Evolutionary conservation across 2,113 vertebrate species (phyloP).

Genomic region (Paracanthobrama guichenoti): DNA sequence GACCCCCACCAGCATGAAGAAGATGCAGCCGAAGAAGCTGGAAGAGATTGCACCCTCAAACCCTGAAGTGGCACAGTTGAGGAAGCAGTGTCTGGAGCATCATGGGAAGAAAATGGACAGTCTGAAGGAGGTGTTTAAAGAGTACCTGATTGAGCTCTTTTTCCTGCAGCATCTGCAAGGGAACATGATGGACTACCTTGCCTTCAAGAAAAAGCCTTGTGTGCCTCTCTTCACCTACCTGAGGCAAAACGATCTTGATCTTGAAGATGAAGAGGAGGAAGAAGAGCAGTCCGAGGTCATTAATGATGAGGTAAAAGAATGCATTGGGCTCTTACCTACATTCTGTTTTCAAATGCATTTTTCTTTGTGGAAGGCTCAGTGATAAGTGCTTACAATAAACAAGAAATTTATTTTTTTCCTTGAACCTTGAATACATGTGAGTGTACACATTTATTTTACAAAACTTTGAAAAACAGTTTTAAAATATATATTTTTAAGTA

Average conservation of each 20-base stretch:
- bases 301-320: slow-evolving; percentile 88
- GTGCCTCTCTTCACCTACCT: slow-evolving; percentile 90
- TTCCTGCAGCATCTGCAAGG: slow-evolving; percentile 97
- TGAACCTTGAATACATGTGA: too few relatives aligned
- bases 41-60: slow-evolving; percentile 92
- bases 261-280: slow-evolving; percentile 95
- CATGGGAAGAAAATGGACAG: slow-evolving; percentile 88
- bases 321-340: neutral
- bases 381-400: neutral
- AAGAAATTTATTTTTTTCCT: too few relatives aligned
- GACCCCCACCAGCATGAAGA: slow-evolving; percentile 78
- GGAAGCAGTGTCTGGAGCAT: slow-evolving; percentile 92
- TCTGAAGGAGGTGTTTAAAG: slow-evolving; percentile 89
- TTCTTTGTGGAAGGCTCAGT: neutral
- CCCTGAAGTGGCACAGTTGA: slow-evolving; percentile 87
- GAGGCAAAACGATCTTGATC: slow-evolving; percentile 92
- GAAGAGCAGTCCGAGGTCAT: slow-evolving; percentile 95
- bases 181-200: slow-evolving; percentile 98
- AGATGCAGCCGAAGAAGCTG: slow-evolving; percentile 82
- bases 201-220: slow-evolving; percentile 95
- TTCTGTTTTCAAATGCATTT: neutral
- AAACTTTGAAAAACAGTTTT: too few relatives aligned
- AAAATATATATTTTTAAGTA: too few relatives aligned
- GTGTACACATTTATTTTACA: too few relatives aligned
- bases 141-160: slow-evolving; percentile 93